A percentile compares a stretch with the other conserved stretches of the same genome.
Evolutionary conservation across 2,888 invertebrate species (phyloP).

Genomic region (Aspidiotus destructor): DNA sequence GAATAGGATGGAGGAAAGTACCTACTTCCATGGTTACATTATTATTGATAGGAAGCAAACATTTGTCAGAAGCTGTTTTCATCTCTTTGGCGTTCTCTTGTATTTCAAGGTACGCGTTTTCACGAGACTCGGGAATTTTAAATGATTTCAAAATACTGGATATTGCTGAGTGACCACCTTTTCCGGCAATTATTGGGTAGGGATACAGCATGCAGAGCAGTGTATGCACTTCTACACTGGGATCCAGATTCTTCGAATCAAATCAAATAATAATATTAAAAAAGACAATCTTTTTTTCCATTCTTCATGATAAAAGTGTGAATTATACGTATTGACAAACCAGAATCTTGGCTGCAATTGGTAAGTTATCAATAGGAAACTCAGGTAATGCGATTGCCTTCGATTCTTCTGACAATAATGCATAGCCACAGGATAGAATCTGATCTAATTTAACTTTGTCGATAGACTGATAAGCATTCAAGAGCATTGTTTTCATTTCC

Average conservation of each 20-base stretch:
- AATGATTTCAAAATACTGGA: slow-evolving; percentile 60
- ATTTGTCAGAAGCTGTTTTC: slow-evolving; percentile 7
- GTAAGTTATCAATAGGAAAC: slow-evolving; percentile 77
- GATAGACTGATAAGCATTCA: slow-evolving; percentile 46
- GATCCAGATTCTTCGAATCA: slow-evolving; percentile 8
- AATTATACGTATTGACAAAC: slow-evolving; percentile 43
- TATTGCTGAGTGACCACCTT: slow-evolving; percentile 64
- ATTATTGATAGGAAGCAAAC: slow-evolving; percentile 24
- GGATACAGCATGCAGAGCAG: slow-evolving; percentile 73
- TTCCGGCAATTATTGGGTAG: slow-evolving; percentile 64
- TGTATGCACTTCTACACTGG: slow-evolving; percentile 41
- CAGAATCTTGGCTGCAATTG: slow-evolving; percentile 56
- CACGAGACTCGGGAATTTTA: neutral
- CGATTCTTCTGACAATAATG: slow-evolving; percentile 67
- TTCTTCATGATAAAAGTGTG: neutral
- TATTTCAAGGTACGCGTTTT: neutral
- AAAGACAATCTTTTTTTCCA: neutral
- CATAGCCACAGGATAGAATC: slow-evolving; percentile 66
- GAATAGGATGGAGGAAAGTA: neutral
- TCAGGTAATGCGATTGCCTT: slow-evolving; percentile 66
- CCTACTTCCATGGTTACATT: slow-evolving; percentile 14
- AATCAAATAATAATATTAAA: neutral
- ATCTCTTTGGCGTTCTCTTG: neutral
- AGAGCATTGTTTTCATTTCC: slow-evolving; percentile 20
- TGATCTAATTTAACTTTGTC: slow-evolving; percentile 45